A percentile compares a stretch with the other conserved stretches of the same genome.
Evolutionary conservation across 1,140 invertebrate genomes (phyloP).

Genomic region (Calephelis virginiensis): DNA sequence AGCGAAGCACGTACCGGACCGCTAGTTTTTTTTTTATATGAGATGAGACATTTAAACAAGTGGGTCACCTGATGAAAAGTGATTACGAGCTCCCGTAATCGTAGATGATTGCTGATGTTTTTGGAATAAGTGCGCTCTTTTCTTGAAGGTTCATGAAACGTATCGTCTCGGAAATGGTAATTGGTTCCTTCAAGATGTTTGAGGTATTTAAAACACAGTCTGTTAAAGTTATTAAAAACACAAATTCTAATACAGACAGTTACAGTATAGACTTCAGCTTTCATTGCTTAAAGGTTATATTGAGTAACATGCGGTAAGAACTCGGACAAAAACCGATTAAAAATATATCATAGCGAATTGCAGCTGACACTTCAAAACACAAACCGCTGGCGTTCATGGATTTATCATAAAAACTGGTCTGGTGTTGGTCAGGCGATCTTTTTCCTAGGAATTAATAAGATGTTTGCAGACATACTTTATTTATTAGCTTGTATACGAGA

Average conservation of each 20-base stretch:
- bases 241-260: neutral
- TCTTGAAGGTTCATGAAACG: no score
- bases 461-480: constrained; percentile 23
- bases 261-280: neutral
- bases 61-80: no score
- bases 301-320: constrained; percentile 19
- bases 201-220: no score
- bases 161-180: no score
- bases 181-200: no score
- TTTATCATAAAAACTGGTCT: constrained; percentile 30
- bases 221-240: no score
- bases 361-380: constrained; percentile 32
- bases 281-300: neutral
- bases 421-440: constrained; percentile 29
- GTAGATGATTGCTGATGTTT: no score
- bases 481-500: constrained; percentile 50
- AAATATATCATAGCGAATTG: constrained; percentile 22
- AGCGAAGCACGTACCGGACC: no score
- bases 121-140: no score
- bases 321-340: constrained; percentile 18
- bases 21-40: no score
- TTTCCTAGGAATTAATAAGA: constrained; percentile 22
- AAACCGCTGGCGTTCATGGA: constrained; percentile 19
- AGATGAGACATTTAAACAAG: no score
- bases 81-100: no score